A percentile compares a stretch with the other conserved stretches of the same genome.
phyloP scores from a whole-genome alignment of 2,888 invertebrate genomes.

The Athalia circularis region DNA sequence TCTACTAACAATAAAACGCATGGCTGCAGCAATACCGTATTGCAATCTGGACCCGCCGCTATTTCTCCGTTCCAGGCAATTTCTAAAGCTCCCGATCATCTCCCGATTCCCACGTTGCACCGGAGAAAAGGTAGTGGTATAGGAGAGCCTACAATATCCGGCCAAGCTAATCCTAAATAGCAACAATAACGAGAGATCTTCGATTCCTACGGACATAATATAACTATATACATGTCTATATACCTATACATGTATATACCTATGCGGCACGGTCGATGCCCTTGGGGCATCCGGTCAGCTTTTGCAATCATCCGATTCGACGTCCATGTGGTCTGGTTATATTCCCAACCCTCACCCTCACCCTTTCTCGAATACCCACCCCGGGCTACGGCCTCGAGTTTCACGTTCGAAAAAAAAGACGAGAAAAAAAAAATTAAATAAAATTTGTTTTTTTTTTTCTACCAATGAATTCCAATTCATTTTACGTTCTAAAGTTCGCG shows the following conservation, averaged over 20 bases:
- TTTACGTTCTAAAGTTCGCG: constrained; percentile 27
- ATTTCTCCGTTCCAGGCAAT: constrained; percentile 7
- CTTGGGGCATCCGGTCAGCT: constrained; percentile 37
- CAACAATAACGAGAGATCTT: constrained; percentile 45
- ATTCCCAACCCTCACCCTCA: constrained; percentile 22
- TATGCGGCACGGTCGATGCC: constrained; percentile 13
- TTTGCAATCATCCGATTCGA: constrained; percentile 40
- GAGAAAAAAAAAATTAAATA: not conserved
- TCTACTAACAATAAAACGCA: too few relatives aligned
- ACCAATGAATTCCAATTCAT: constrained; percentile 33
- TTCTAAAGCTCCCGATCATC: constrained; percentile 30
- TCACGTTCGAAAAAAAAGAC: not conserved
- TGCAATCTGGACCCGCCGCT: not conserved
- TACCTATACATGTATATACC: too few relatives aligned
- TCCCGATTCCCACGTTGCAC: constrained; percentile 33
- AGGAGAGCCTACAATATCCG: constrained; percentile 31
- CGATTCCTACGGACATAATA: constrained; percentile 25
- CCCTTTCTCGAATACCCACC: not conserved
- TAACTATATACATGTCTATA: not conserved
- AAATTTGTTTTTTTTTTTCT: not conserved
- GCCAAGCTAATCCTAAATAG: constrained; percentile 42
- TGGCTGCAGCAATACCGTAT: too few relatives aligned
- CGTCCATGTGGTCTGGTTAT: constrained; percentile 38
- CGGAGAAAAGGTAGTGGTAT: not conserved
- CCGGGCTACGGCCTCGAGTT: constrained; percentile 1